Conservation (phyloP, 2,797 vertebrate species). For the Ctenopoma kingsleyae region DNA sequence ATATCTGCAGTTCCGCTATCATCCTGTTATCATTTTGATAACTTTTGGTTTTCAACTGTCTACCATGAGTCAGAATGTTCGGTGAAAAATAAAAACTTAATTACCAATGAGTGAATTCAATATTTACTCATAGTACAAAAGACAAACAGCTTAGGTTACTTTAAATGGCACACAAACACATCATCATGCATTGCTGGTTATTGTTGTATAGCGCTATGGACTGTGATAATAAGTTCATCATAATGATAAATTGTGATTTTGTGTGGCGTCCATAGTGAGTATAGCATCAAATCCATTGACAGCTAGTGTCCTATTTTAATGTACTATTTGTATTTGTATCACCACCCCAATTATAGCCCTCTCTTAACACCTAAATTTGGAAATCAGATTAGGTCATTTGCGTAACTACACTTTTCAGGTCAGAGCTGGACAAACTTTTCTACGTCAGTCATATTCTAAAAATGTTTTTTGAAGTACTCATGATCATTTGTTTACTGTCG, state of each 20-base stretch:
- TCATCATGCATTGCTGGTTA: no score
- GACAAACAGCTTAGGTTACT: neutral
- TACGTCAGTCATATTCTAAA: neutral
- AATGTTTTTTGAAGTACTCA: neutral
- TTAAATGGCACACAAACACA: neutral
- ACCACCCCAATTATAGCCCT: constrained; percentile 35
- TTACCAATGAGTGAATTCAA: no score
- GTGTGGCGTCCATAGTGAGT: neutral
- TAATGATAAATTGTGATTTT: neutral
- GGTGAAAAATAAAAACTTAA: no score
- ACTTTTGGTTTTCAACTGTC: no score
- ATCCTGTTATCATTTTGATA: no score
- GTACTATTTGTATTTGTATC: constrained; percentile 56
- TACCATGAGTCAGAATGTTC: no score
- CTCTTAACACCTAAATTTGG: constrained; percentile 55
- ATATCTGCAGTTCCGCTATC: no score
- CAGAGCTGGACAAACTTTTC: constrained; percentile 24
- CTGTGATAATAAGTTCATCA: neutral
- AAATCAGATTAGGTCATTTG: constrained; percentile 58
- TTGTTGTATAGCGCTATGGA: no score
- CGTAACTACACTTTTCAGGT: constrained; percentile 28
- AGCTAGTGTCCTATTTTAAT: constrained; percentile 54
- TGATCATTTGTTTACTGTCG: constrained; percentile 2
- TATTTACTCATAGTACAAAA: no score
- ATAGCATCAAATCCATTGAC: constrained; percentile 27